These are phyloP conservation scores for Acanthurus tractus DNA, from an alignment of 2,797 vertebrate species.

Conservation along the genomic window DNA sequence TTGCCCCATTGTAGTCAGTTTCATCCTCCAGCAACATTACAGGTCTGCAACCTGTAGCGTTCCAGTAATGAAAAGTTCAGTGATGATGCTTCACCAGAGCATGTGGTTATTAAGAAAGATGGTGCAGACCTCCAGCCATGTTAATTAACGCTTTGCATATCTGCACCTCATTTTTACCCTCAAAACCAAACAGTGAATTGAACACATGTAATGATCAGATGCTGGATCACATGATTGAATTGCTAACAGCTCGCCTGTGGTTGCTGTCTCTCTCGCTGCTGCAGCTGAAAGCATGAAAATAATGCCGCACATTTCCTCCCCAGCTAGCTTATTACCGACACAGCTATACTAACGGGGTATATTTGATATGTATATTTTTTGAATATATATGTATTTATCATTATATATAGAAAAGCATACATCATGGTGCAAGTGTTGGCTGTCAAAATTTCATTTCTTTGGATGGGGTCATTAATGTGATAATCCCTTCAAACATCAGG, in stretches of 20 bases:
- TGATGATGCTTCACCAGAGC: not conserved
- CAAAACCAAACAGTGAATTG: not conserved
- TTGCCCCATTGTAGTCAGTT: not conserved
- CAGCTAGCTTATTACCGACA: slow-evolving; percentile 2
- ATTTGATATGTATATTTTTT: not conserved
- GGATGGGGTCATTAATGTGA: too few relatives aligned
- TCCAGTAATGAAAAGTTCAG: not conserved
- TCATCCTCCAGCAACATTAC: not conserved
- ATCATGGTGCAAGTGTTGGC: not conserved
- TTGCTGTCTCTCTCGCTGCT: slow-evolving; percentile 9
- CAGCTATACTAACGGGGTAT: not conserved
- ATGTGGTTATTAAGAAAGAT: not conserved
- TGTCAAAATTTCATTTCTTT: not conserved
- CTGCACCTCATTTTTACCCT: not conserved
- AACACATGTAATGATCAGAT: slow-evolving; percentile 56
- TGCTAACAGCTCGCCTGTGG: slow-evolving; percentile 40
- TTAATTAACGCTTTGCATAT: not conserved
- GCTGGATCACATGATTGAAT: slow-evolving; percentile 65
- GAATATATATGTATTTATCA: too few relatives aligned
- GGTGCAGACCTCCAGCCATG: not conserved
- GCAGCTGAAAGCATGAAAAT: slow-evolving; percentile 56
- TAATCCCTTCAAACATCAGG: too few relatives aligned
- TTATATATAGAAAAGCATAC: too few relatives aligned
- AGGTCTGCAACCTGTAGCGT: not conserved
- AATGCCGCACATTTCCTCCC: slow-evolving; percentile 16